phyloP scores from a whole-genome alignment of 2,888 invertebrate genomes.

The Augiades crinisus region DNA sequence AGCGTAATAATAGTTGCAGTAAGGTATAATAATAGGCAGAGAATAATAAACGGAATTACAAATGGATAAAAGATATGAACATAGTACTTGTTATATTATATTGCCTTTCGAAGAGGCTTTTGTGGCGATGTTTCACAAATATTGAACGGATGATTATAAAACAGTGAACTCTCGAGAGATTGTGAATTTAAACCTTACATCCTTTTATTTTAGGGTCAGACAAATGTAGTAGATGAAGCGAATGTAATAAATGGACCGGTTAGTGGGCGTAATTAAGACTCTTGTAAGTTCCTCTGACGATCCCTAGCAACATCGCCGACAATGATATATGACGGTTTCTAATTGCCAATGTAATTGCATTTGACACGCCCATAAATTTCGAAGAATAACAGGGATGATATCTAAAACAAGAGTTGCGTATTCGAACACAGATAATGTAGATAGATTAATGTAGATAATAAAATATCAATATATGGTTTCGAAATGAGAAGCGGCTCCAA shows the following conservation, averaged over 20 bases:
- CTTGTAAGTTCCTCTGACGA: conserved; percentile 29
- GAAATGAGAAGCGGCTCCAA: too few relatives aligned
- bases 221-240: background rate
- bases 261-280: conserved; percentile 34
- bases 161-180: background rate
- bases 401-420: conserved; percentile 4
- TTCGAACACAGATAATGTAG: background rate
- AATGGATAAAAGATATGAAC: too few relatives aligned
- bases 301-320: conserved; percentile 36
- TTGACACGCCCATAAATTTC: conserved; percentile 28
- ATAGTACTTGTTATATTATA: conserved; percentile 7
- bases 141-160: conserved; percentile 3
- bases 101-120: conserved; percentile 12
- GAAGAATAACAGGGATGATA: conserved; percentile 9
- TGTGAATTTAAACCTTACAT: background rate
- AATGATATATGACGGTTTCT: conserved; percentile 40
- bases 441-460: too few relatives aligned
- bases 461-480: too few relatives aligned
- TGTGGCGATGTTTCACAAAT: conserved; percentile 10
- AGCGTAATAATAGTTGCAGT: too few relatives aligned
- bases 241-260: conserved; percentile 29
- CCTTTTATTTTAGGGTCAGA: background rate
- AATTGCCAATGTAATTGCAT: conserved; percentile 40
- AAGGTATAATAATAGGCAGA: too few relatives aligned
- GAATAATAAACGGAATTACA: too few relatives aligned